Base-by-base conservation (phyloP, 2,113 vertebrate genomes). In the Picathartes gymnocephalus region DNA sequence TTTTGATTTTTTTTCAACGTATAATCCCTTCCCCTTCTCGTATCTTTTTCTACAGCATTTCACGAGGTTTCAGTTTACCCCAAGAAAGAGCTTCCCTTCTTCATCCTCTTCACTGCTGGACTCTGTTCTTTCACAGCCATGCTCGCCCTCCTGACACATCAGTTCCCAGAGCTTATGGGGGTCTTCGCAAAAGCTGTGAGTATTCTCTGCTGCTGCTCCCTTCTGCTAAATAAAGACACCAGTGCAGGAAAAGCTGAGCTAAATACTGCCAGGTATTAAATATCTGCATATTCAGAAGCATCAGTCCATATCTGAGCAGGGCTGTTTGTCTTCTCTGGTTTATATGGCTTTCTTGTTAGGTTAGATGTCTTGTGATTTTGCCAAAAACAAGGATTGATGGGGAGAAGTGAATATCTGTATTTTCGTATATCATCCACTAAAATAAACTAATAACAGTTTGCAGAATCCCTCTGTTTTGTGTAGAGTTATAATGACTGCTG, bases 41-140 rank as follows among this genome's bases (percentile, higher is more conserved):
- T 91, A 39, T 45, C 88, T 90, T 93, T 87, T 94, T 93, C 98
- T 98, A 90, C 98, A 99, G 99, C 99, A 97, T 99, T 99, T 98
- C 99, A 99, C 82, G 99, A 99, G 98, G 99, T 99, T 97, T 99
- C 99, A 61, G 99, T 99, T 96, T 99, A 99, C 96, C 99, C 99
- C 31, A 99, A 99, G 98, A 99, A 99, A 97, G 99, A 99, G 97
- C 98, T 99, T 95, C 99, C 99, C 56, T 99, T 99, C 98, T 99
- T 99, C 97, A 99, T 99, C 96, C 99, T 99, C 92, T 99, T 99
- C 96, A 99, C 99, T 45, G 99, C 99, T 39, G 99, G 99, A 31
- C 92, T 99, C 86, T 99, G 99, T 96, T 99, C 99, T 94, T 99
- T 99, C 98, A 99, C 99, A 92, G 99, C 99, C 96, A 99, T 99